Evolutionary conservation across 2,797 vertebrate genomes (phyloP).

Genomic region (Pelodytes ibericus): DNA sequence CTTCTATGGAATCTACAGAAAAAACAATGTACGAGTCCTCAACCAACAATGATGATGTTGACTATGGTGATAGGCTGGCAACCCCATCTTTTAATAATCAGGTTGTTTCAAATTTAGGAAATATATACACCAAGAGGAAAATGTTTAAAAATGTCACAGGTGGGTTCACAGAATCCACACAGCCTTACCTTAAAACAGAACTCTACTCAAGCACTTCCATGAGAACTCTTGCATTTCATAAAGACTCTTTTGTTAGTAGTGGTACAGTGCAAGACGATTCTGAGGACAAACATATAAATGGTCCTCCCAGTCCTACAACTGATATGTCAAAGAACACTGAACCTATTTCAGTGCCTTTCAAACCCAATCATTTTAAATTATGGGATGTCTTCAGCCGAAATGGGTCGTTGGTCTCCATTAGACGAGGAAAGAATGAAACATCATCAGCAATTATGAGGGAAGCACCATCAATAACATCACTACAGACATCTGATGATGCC

Average conservation of each 20-base stretch:
- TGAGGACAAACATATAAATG: constrained; percentile 53
- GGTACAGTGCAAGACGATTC: constrained; percentile 63
- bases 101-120: constrained; percentile 67
- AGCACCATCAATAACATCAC: constrained; percentile 53
- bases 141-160: constrained; percentile 70
- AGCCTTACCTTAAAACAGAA: constrained; percentile 64
- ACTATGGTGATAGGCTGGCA: constrained; percentile 63
- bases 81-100: constrained; percentile 62
- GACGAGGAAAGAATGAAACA: constrained; percentile 65
- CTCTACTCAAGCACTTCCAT: constrained; percentile 62
- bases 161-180: constrained; percentile 69
- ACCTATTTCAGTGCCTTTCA: constrained; percentile 74
- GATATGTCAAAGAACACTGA: constrained; percentile 62
- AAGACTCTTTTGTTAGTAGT: constrained; percentile 47
- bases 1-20: constrained; percentile 56
- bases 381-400: constrained; percentile 68
- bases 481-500: constrained; percentile 63
- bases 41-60: constrained; percentile 50
- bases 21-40: constrained; percentile 44
- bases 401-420: constrained; percentile 69
- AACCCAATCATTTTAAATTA: constrained; percentile 57
- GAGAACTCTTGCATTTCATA: constrained; percentile 68
- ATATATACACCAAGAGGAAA: constrained; percentile 68
- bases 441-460: constrained; percentile 62
- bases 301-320: constrained; percentile 58